phyloP scores from a whole-genome alignment of 2,888 invertebrate genomes.

The Xestia ashworthii region DNA sequence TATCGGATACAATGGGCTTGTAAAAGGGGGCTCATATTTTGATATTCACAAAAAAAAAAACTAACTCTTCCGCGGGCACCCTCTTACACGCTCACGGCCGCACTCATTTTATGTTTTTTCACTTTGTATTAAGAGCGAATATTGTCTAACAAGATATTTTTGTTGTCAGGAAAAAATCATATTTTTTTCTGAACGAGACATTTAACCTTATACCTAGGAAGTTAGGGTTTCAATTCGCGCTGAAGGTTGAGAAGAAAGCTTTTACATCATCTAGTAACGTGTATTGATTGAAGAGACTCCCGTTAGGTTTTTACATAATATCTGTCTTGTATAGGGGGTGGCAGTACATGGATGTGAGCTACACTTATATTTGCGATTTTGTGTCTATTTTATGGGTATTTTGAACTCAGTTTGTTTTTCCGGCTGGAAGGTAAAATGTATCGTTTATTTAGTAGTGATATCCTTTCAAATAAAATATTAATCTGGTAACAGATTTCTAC shows the following conservation, averaged over 20 bases:
- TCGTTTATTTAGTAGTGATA: conserved; percentile 27
- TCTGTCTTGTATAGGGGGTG: conserved; percentile 86
- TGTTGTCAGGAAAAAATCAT: conserved; percentile 83
- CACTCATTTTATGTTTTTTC: conserved; percentile 72
- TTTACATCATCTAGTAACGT: conserved; percentile 89
- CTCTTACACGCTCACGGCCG: conserved; percentile 66
- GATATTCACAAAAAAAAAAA: conserved; percentile 88
- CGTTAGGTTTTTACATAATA: conserved; percentile 90
- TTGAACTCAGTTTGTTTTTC: conserved; percentile 66
- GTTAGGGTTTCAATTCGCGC: conserved; percentile 74
- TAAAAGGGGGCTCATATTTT: conserved; percentile 91
- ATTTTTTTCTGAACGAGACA: conserved; percentile 63
- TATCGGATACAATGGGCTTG: conserved; percentile 89
- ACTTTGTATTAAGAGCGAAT: conserved; percentile 78
- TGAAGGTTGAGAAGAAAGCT: conserved; percentile 79
- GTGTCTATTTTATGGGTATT: conserved; percentile 71
- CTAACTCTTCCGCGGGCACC: conserved; percentile 86
- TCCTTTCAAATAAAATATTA: conserved; percentile 24
- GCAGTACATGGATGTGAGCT: conserved; percentile 78
- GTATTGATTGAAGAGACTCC: conserved; percentile 90
- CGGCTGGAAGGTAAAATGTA: conserved; percentile 51
- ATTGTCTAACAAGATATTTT: conserved; percentile 79
- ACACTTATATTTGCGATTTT: conserved; percentile 73
- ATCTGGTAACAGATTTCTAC: neutral
- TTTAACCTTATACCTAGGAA: conserved; percentile 66